Evolutionary conservation across 92 coral and sea anemone species (phyloP).

Genomic region (Micromussa lordhowensis): DNA sequence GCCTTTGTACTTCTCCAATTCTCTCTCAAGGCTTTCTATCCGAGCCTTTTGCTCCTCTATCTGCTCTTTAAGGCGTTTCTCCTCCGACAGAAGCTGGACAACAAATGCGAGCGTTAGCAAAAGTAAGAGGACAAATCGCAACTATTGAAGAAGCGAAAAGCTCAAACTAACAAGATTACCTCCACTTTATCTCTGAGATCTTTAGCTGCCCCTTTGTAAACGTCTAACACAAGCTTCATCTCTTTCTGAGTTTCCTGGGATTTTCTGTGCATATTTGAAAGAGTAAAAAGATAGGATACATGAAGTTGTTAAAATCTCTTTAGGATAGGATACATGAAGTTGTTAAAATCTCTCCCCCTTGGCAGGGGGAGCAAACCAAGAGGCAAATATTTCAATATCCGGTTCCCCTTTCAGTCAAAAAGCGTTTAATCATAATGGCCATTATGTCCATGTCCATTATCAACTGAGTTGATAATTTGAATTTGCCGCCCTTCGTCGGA

Average conservation of each 20-base stretch:
- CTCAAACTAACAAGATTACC: slow-evolving; percentile 28
- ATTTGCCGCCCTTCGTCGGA: too few species aligned
- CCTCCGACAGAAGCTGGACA: slow-evolving; percentile 74
- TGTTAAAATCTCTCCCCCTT: too few species aligned
- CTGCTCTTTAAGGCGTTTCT: slow-evolving; percentile 79
- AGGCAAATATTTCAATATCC: too few species aligned
- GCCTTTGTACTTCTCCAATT: slow-evolving; percentile 90
- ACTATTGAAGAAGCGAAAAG: background rate
- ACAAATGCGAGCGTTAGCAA: background rate
- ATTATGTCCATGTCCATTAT: too few species aligned
- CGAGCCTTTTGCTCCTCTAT: slow-evolving; percentile 78
- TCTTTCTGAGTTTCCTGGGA: slow-evolving; percentile 96
- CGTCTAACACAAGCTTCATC: slow-evolving; percentile 91
- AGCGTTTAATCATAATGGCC: too few species aligned
- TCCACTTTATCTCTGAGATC: slow-evolving; percentile 93
- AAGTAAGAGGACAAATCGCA: background rate
- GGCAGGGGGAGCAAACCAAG: too few species aligned
- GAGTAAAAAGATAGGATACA: background rate
- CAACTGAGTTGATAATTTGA: too few species aligned
- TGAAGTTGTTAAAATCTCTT: background rate
- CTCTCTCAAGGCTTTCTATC: slow-evolving; percentile 76
- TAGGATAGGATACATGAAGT: background rate
- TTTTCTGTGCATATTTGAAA: slow-evolving; percentile 59
- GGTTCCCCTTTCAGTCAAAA: too few species aligned
- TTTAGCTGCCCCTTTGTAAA: slow-evolving; percentile 96